Evolutionary conservation across 37 sponge, comb jelly and placozoan genomes (phyloP).

Genomic region (Halisarca cf. caerulea): DNA sequence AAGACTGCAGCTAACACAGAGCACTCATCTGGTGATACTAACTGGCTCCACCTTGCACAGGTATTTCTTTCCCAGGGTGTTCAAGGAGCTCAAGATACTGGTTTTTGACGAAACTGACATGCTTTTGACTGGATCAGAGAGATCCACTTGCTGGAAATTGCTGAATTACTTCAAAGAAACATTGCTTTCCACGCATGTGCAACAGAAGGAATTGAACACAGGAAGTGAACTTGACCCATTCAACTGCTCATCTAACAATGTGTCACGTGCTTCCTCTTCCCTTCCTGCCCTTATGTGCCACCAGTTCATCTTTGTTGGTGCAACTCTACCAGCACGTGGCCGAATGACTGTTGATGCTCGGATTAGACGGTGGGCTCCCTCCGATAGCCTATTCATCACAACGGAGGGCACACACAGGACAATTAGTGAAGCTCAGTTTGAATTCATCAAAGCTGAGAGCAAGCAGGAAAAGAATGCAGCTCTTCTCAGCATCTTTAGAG

Average conservation of each 20-base stretch:
- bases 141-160: constrained; percentile 39
- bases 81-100: constrained; percentile 37
- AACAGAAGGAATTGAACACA: background rate
- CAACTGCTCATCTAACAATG: background rate
- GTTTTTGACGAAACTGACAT: constrained; percentile 81
- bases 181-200: background rate
- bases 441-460: constrained; percentile 20
- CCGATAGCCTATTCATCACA: constrained; percentile 36
- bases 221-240: background rate
- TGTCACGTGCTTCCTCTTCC: background rate
- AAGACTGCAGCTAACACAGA: constrained; percentile 34
- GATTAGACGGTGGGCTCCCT: constrained; percentile 49
- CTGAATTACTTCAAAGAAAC: constrained; percentile 28
- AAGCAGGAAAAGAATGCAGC: background rate
- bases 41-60: constrained; percentile 40
- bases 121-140: constrained; percentile 70
- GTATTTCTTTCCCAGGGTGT: constrained; percentile 44
- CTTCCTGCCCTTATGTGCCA: background rate
- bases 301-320: constrained; percentile 73
- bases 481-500: background rate
- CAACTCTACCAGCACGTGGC: constrained; percentile 68
- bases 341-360: constrained; percentile 36
- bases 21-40: constrained; percentile 57
- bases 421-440: constrained; percentile 21
- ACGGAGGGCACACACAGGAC: constrained; percentile 58